Evolutionary conservation across 1,140 invertebrate species (phyloP).

Genomic region (Psix sp.): DNA sequence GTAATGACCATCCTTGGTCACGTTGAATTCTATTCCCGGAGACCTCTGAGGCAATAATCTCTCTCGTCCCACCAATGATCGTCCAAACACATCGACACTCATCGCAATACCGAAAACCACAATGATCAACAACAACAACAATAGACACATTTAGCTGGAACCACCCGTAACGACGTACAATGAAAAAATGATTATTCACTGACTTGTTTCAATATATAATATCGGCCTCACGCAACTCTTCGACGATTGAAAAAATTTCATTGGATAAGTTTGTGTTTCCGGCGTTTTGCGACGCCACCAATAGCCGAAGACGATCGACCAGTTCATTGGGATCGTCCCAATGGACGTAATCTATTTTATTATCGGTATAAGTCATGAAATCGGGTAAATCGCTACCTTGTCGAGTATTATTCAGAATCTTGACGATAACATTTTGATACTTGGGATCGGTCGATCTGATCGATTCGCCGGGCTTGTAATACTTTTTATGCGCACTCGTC

Average conservation of each 20-base stretch:
- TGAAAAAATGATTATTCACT: no score
- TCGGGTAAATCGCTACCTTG: not conserved
- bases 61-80: no score
- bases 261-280: constrained; percentile 66
- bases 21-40: no score
- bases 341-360: constrained; percentile 61
- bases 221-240: constrained; percentile 63
- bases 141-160: no score
- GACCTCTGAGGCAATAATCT: no score
- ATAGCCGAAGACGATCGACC: constrained; percentile 63
- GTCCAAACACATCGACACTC: no score
- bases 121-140: no score
- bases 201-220: constrained; percentile 39
- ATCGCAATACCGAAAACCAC: no score
- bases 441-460: not conserved
- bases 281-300: constrained; percentile 64
- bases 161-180: no score
- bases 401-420: not conserved
- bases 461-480: not conserved
- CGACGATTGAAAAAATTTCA: constrained; percentile 71
- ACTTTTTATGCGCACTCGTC: constrained; percentile 3
- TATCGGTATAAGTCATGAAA: not conserved
- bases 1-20: no score
- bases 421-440: not conserved
- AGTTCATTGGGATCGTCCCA: constrained; percentile 72